A percentile compares a stretch with the other conserved stretches of the same genome.
Conservation (phyloP, 2,888 invertebrate species). For the Ashinkailepas kermadecensis region DNA sequence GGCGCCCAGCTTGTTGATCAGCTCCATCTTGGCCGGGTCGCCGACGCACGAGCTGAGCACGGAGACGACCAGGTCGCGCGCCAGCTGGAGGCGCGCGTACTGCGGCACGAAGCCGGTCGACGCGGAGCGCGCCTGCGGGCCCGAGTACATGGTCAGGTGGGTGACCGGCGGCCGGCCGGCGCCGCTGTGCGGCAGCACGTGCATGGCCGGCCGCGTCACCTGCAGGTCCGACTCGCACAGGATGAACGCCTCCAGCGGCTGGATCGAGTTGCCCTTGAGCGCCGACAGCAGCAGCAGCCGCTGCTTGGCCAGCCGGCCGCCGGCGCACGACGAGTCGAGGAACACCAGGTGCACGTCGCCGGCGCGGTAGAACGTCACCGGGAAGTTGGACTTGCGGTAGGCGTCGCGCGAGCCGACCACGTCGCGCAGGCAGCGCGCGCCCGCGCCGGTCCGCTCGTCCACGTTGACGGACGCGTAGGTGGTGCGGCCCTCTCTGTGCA, state of each 20-base stretch:
- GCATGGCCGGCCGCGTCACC: slow-evolving; percentile 6
- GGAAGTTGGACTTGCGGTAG: slow-evolving; percentile 15
- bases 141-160: slow-evolving; percentile 22
- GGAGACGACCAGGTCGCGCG: neutral
- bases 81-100: neutral
- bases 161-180: neutral
- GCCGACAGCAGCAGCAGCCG: neutral
- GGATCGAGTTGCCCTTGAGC: neutral
- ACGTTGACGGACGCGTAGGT: slow-evolving; percentile 15
- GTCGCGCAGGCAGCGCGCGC: neutral
- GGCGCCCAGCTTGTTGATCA: slow-evolving; percentile 18
- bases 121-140: slow-evolving; percentile 1
- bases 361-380: slow-evolving; percentile 17
- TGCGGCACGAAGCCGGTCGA: neutral
- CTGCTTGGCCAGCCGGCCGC: slow-evolving; percentile 2
- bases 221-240: slow-evolving; percentile 10
- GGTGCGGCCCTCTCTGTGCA: neutral
- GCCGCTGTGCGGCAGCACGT: neutral
- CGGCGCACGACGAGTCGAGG: neutral
- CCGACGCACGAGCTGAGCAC: slow-evolving; percentile 24
- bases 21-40: slow-evolving; percentile 22
- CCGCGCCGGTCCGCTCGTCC: neutral
- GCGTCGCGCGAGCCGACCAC: neutral
- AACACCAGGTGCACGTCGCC: slow-evolving; percentile 19
- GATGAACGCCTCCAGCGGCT: slow-evolving; percentile 21